phyloP scores from a whole-genome alignment of 2,113 vertebrate genomes.

The Romanogobio albipinnatus region DNA sequence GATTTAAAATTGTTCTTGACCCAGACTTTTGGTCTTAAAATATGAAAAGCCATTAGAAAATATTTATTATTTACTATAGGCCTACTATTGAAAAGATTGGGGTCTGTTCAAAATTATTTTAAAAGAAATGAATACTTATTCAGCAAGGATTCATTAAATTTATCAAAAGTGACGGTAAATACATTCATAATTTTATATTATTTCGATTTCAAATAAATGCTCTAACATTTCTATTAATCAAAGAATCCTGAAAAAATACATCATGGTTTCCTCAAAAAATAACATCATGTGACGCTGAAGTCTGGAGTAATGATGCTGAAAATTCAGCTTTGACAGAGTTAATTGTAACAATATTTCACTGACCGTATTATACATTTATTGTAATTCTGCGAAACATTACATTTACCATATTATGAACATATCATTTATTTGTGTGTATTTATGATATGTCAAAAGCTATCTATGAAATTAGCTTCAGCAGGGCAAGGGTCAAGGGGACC shows the following conservation, averaged over 20 bases:
- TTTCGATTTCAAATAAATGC: no score
- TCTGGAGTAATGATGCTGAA: not conserved
- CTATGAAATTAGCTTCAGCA: not conserved
- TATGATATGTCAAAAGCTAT: not conserved
- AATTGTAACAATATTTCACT: not conserved
- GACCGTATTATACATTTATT: not conserved
- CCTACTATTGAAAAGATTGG: not conserved
- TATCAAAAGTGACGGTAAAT: no score
- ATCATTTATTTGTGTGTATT: not conserved
- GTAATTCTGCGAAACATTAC: not conserved
- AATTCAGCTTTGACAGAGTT: not conserved
- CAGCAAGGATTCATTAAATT: not conserved
- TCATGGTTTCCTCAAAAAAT: not conserved
- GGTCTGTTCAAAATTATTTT: not conserved
- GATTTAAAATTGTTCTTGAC: not conserved
- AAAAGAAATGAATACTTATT: not conserved
- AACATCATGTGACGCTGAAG: not conserved
- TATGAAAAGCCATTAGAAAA: not conserved
- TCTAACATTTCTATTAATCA: not conserved
- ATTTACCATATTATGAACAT: not conserved
- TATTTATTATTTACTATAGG: not conserved
- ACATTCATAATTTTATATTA: no score
- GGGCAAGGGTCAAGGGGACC: not conserved
- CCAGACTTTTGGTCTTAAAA: not conserved
- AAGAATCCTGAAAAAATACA: not conserved